phyloP scores from a whole-genome alignment of 1,140 invertebrate species.

The Portunus trituberculatus region DNA sequence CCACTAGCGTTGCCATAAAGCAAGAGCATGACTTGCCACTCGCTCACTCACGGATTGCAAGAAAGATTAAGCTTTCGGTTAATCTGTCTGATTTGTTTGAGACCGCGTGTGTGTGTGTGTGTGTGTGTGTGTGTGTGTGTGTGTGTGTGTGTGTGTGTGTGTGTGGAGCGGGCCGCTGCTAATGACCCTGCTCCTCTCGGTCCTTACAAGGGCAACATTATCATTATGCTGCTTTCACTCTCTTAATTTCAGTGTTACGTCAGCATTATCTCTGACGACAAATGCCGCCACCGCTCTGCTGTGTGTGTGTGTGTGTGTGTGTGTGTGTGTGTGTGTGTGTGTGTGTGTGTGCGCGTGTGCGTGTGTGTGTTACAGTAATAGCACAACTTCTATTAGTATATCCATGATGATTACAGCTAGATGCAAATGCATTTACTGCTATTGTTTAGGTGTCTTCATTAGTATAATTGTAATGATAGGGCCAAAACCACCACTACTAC shows the following conservation, averaged over 20 bases:
- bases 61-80: background rate
- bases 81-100: background rate
- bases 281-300: background rate
- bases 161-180: background rate
- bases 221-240: no score
- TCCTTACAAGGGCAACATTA: no score
- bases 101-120: background rate
- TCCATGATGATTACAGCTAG: background rate
- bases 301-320: slow-evolving; percentile 6
- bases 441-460: background rate
- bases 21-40: background rate
- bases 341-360: background rate
- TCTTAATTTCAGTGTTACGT: no score
- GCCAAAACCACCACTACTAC: background rate
- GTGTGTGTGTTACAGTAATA: background rate
- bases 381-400: background rate
- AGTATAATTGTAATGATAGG: background rate
- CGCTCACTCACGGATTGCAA: background rate
- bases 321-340: slow-evolving; percentile 15
- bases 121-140: slow-evolving; percentile 15
- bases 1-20: background rate
- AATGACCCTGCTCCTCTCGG: no score
- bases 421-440: background rate
- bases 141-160: slow-evolving; percentile 20
- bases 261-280: no score